Evolutionary conservation across 2,797 vertebrate species (phyloP).

Genomic region (Hippocampus kuda): DNA sequence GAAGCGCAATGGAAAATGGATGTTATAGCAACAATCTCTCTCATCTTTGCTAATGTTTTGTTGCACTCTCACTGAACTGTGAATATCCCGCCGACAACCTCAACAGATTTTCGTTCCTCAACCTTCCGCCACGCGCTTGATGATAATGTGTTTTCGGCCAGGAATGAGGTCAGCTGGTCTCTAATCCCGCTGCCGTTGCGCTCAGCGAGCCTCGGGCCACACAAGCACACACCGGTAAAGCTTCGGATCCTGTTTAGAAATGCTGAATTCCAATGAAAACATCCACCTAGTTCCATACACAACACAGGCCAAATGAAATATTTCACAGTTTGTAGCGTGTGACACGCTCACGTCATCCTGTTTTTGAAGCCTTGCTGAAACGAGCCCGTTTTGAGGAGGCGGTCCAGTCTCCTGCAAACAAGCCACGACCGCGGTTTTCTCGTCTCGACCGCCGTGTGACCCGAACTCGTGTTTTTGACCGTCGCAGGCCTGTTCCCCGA

Average conservation of each 20-base stretch:
- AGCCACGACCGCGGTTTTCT: too few species aligned
- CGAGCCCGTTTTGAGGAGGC: not conserved
- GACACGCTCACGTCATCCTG: not conserved
- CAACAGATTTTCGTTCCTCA: constrained; percentile 45
- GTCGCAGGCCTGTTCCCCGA: constrained; percentile 88
- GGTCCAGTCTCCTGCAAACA: too few species aligned
- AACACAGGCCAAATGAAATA: constrained; percentile 13
- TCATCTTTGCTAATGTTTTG: not conserved
- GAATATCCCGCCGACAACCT: constrained; percentile 41
- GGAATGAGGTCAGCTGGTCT: constrained; percentile 62
- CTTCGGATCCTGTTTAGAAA: constrained; percentile 8
- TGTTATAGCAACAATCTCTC: not conserved
- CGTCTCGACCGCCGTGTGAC: too few species aligned
- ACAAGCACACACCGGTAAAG: constrained; percentile 12
- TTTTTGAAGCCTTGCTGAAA: too few species aligned
- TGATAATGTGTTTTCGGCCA: constrained; percentile 61
- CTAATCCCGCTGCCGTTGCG: constrained; percentile 43
- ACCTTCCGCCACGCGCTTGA: constrained; percentile 62
- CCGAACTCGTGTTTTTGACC: not conserved
- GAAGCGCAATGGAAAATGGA: not conserved
- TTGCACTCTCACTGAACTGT: not conserved
- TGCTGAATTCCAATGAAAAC: constrained; percentile 8
- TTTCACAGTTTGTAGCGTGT: not conserved
- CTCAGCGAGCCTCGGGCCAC: not conserved
- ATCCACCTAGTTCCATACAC: not conserved